These are phyloP conservation scores for Esox masquinongy DNA, from an alignment of 2,797 vertebrate genomes.

Conservation along the genomic window DNA sequence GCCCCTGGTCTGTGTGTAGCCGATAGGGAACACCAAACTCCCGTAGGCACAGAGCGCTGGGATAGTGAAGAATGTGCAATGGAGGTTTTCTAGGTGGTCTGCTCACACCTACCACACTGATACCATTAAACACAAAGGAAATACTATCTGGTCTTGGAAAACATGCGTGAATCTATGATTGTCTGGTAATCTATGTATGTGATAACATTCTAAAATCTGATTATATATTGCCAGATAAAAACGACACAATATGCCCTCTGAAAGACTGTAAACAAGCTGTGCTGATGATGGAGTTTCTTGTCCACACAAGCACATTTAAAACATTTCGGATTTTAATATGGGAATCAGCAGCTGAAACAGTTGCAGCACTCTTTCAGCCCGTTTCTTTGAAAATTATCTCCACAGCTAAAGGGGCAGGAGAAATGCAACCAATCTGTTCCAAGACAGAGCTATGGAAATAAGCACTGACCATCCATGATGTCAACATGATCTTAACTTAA, in stretches of 20 bases:
- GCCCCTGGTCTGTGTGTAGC: slow-evolving; percentile 8
- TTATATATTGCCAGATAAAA: background rate
- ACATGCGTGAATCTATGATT: background rate
- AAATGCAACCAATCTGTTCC: too few relatives aligned
- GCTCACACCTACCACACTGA: slow-evolving; percentile 5
- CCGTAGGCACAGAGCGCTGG: background rate
- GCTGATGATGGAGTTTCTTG: too few relatives aligned
- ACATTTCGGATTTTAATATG: too few relatives aligned
- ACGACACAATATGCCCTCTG: background rate
- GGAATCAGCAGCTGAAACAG: too few relatives aligned
- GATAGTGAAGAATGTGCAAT: background rate
- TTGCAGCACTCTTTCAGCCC: too few relatives aligned
- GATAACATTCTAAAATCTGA: background rate
- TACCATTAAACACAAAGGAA: background rate
- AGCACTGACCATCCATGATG: too few relatives aligned
- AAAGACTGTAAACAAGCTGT: too few relatives aligned
- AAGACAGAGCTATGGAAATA: too few relatives aligned
- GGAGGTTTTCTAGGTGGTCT: background rate
- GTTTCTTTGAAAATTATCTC: too few relatives aligned
- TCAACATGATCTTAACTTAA: too few relatives aligned
- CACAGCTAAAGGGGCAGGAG: too few relatives aligned
- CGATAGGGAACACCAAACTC: slow-evolving; percentile 7
- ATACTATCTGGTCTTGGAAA: background rate
- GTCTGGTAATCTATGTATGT: background rate
- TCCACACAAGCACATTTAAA: too few relatives aligned